Evolutionary conservation across 1,140 invertebrate species (phyloP).

Genomic region (Eumaeus atala): DNA sequence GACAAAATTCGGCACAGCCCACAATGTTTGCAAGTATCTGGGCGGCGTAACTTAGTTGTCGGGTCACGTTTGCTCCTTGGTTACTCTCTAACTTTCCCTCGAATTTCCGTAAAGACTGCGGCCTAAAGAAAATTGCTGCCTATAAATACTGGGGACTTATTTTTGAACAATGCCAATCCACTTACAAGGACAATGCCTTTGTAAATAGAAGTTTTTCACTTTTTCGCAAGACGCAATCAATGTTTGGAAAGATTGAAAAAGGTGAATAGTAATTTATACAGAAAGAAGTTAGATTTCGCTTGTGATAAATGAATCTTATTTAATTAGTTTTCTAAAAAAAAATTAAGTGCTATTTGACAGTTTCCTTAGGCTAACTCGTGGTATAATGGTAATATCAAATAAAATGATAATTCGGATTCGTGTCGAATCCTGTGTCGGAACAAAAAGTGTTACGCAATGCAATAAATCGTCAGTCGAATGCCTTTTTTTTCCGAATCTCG

Average conservation of each 20-base stretch:
- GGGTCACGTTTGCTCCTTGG: constrained; percentile 40
- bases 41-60: constrained; percentile 31
- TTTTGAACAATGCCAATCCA: constrained; percentile 6
- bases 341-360: no score
- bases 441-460: no score
- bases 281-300: no score
- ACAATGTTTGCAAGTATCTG: constrained; percentile 44
- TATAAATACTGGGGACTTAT: constrained; percentile 9
- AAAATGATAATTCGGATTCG: no score
- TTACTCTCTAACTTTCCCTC: constrained; percentile 41
- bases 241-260: not conserved
- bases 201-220: not conserved
- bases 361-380: no score
- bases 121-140: constrained; percentile 13
- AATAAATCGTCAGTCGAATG: no score
- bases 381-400: no score
- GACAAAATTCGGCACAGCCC: constrained; percentile 11
- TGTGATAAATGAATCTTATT: no score
- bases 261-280: no score
- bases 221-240: not conserved
- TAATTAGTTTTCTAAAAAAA: no score
- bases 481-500: no score
- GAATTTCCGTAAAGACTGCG: constrained; percentile 12
- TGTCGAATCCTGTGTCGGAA: no score
- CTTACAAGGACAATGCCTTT: not conserved